Conservation (phyloP, 2,888 invertebrate genomes). For the Synergus laeviventris region DNA sequence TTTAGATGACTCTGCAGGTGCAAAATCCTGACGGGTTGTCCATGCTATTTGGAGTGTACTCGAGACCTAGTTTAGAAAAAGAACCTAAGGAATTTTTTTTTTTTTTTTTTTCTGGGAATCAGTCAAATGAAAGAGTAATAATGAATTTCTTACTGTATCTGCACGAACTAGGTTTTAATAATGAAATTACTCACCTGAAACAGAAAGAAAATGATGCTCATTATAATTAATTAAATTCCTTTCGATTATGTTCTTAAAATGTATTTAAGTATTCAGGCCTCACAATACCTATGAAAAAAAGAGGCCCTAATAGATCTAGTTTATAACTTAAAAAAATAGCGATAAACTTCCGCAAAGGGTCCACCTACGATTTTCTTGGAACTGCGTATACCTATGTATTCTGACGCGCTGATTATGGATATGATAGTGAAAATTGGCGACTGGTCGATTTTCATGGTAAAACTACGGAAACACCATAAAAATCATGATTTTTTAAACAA, state of each 20-base stretch:
- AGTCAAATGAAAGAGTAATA: background rate
- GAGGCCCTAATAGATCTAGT: no score
- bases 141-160: background rate
- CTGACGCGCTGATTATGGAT: no score
- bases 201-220: constrained; percentile 36
- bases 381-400: no score
- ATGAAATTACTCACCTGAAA: constrained; percentile 46
- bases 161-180: background rate
- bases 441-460: no score
- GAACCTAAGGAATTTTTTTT: background rate
- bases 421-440: no score
- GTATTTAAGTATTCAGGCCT: background rate
- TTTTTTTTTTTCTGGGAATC: background rate
- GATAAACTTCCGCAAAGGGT: no score
- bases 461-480: no score
- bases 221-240: background rate
- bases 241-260: background rate
- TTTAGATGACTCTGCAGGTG: constrained; percentile 7
- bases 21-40: no score
- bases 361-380: no score
- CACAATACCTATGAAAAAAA: no score
- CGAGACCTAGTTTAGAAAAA: background rate
- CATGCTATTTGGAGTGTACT: background rate
- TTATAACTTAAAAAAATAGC: no score
- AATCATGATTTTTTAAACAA: no score